These are phyloP conservation scores for Mustelus asterias DNA, from an alignment of 2,113 vertebrate genomes.

Conservation along the genomic window DNA sequence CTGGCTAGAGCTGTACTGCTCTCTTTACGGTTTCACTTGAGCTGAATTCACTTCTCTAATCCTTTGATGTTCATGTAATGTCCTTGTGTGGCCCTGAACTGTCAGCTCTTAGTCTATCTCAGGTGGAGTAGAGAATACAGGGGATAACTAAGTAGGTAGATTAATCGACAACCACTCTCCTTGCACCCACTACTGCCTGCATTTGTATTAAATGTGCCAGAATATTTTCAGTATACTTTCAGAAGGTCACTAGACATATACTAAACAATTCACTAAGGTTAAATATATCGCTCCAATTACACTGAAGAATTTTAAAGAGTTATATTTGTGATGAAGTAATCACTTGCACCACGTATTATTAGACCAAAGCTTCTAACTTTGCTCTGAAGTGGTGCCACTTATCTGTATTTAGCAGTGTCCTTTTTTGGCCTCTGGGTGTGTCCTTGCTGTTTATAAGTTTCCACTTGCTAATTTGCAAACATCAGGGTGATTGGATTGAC, in stretches of 20 bases:
- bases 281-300: neutral
- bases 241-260: neutral
- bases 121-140: neutral
- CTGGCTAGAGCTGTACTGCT: neutral
- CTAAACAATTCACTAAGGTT: neutral
- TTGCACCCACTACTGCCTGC: neutral
- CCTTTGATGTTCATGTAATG: neutral
- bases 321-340: neutral
- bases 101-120: neutral
- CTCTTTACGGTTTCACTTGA: neutral
- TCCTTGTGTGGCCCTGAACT: neutral
- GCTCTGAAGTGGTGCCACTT: neutral
- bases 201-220: neutral
- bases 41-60: neutral
- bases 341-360: neutral
- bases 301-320: neutral
- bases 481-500: neutral
- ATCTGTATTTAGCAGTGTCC: neutral
- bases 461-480: neutral
- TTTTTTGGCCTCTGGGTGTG: neutral
- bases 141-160: neutral
- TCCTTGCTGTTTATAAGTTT: neutral
- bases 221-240: neutral
- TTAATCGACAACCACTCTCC: neutral
- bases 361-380: neutral